Base-by-base conservation (phyloP, 2,113 vertebrate species). In the Hylia prasina region DNA sequence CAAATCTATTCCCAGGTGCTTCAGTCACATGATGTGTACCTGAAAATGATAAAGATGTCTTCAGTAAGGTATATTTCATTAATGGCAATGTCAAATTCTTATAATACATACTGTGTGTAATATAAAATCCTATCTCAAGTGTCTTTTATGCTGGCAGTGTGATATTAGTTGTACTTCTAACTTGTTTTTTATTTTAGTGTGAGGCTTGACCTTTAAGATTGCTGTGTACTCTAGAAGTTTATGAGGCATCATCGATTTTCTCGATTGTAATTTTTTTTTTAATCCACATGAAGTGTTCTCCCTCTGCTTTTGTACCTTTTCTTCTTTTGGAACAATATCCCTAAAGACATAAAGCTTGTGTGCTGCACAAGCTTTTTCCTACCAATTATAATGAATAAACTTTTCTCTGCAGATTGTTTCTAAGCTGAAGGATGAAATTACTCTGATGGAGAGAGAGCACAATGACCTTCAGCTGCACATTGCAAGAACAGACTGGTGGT, bases 401-500 rank as follows among this genome's bases (percentile, higher is more conserved):
- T 93, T 66, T 72, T 47, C 61, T 27, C 68, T 54, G 18, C 87
- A 99, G 99, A 99, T 99, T 89, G 98, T 99, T 92, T 98, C 98
- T 75, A 99, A 99, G 96, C 96, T 99, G 96, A 99, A 99, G 93
- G 99, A 99, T 79, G 99, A 99, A 97, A 99, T 99, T 28, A 98
- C 98, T 77, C 82, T 98, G 47, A 99, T 99, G 98, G 99, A 99
- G 95, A 99, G 98, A 94, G 99, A 99, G 89, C 98, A 99, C 94
- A 97, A 93, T 35, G 99, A 99, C 80, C 99, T 99, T 25, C 99
- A 99, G 97, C 96, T 99, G 64, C 99, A 99, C 91, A 99, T 99
- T 97, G 98, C 97, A 11, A 98, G 99, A 81, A 99, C 99, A 3
- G 99, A 99, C 81, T 99, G 99, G 98, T 99, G 99, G 99, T 99